phyloP scores from a whole-genome alignment of 2,888 invertebrate species.

The Drosophila austrosaltans region DNA sequence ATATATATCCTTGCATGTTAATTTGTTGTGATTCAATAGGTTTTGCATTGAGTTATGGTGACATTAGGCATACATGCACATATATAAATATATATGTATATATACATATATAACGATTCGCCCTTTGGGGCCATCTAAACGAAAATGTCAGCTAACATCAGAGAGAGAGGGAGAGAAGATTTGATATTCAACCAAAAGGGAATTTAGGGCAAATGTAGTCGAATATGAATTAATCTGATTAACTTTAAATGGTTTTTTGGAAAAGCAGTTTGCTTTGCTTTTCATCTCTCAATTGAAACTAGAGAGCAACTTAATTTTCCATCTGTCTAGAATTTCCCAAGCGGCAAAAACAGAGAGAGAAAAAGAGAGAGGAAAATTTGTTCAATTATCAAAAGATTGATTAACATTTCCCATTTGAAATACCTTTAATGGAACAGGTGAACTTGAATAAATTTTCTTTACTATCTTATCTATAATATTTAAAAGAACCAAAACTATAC shows the following conservation, averaged over 20 bases:
- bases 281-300: conserved; percentile 7
- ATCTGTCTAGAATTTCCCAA: not conserved
- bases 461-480: too few relatives aligned
- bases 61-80: conserved; percentile 55
- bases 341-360: not conserved
- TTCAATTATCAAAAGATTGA: conserved; percentile 5
- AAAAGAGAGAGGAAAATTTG: not conserved
- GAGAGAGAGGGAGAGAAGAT: conserved; percentile 3
- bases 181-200: conserved; percentile 18
- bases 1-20: conserved; percentile 64
- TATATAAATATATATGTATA: conserved; percentile 16
- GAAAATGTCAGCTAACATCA: conserved; percentile 4
- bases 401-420: not conserved
- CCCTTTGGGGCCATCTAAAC: conserved; percentile 18
- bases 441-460: too few relatives aligned
- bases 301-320: not conserved
- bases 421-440: not conserved
- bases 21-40: conserved; percentile 77
- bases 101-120: conserved; percentile 16
- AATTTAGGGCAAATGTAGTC: conserved; percentile 11
- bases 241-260: conserved; percentile 27
- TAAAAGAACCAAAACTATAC: too few relatives aligned
- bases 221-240: conserved; percentile 27
- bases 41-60: conserved; percentile 70
- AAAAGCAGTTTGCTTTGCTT: conserved; percentile 4